Percentiles rank a stretch among this genome's conserved stretches.
phyloP scores from a whole-genome alignment of 2,113 vertebrate genomes.

The Penelope pileata region DNA sequence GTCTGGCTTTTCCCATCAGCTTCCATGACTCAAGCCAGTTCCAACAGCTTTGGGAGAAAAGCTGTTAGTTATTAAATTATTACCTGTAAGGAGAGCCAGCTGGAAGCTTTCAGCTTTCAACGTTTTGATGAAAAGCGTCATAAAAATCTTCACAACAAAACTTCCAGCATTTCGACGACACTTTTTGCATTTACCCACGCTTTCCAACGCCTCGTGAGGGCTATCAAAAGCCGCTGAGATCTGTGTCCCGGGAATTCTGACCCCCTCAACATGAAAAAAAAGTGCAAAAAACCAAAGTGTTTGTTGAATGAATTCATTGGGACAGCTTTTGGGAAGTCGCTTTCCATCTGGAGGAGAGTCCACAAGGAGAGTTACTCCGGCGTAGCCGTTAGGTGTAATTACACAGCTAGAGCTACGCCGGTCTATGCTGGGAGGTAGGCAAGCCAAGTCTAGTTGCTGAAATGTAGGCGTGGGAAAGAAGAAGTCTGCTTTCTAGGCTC shows the following conservation, averaged over 20 bases:
- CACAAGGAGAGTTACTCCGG: background rate
- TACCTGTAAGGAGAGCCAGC: slow-evolving; percentile 61
- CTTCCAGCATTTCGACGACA: slow-evolving; percentile 22
- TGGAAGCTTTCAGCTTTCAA: slow-evolving; percentile 65
- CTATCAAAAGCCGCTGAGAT: background rate
- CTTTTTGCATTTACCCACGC: background rate
- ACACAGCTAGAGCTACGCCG: slow-evolving; percentile 35
- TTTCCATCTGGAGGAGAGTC: slow-evolving; percentile 43
- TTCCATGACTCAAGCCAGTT: slow-evolving; percentile 31
- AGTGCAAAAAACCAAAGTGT: background rate
- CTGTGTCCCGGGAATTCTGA: background rate
- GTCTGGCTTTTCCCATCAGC: slow-evolving; percentile 36
- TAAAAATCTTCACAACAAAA: slow-evolving; percentile 58
- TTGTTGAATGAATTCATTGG: background rate
- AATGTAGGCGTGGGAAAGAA: slow-evolving; percentile 64
- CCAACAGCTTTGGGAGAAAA: slow-evolving; percentile 54
- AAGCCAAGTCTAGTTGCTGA: slow-evolving; percentile 63
- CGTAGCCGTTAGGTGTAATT: slow-evolving; percentile 36
- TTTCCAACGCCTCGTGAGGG: slow-evolving; percentile 8
- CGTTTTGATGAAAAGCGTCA: slow-evolving; percentile 63
- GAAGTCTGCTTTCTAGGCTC: slow-evolving; percentile 66
- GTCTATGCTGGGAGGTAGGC: slow-evolving; percentile 40
- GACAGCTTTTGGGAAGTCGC: slow-evolving; percentile 26
- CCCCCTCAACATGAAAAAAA: background rate
- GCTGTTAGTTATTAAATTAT: slow-evolving; percentile 65